Base-by-base conservation (phyloP, 2,888 invertebrate species). In the Coenonympha glycerion region DNA sequence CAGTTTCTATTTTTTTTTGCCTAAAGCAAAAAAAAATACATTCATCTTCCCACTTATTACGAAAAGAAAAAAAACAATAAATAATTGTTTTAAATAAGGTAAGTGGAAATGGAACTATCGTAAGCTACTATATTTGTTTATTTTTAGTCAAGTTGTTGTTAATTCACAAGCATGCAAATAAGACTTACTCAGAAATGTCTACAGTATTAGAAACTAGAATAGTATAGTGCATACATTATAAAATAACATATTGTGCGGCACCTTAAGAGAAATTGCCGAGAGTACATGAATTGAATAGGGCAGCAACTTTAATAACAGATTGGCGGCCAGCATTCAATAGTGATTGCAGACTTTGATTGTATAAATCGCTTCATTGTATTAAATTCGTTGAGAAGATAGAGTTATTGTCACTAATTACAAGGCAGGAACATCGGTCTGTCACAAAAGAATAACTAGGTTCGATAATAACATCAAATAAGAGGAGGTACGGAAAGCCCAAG, bases 301-400 rank as follows among this genome's bases (percentile, higher is more conserved):
- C n/a, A n/a, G n/a, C n/a, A 39, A 50, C 53, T 56, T 56, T 53
- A 55, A 57, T 57, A 49, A 56, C 47, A 57, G 49, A 53, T 57
- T 54, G 45, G 56, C 45, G 51, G 47, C 52, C 47, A 47, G 34
- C 42, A 48, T 58, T 56, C 45, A 54, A 56, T 54, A 44, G 34
- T 57, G 53, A 56, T 56, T 52, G 36, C 45, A 36, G 44, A 46
- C 48, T 48, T 22, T 44, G 46, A 54, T 56, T 50, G 51, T 46
- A 51, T 34, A 44, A 44, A 53, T 51, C 49, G 31, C 36, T 49
- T 47, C 50, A 56, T 60, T 60, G 60, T 57, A 11, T 58, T 30
- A 40, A 36, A 36, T n/a, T 26, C 28, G 41, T 45, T 49, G 16
- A 21, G 39, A 31, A 52, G 52, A 55, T 54, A 49, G 40, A 39